phyloP scores from a whole-genome alignment of 2,797 vertebrate species.

The Semaprochilodus insignis region DNA sequence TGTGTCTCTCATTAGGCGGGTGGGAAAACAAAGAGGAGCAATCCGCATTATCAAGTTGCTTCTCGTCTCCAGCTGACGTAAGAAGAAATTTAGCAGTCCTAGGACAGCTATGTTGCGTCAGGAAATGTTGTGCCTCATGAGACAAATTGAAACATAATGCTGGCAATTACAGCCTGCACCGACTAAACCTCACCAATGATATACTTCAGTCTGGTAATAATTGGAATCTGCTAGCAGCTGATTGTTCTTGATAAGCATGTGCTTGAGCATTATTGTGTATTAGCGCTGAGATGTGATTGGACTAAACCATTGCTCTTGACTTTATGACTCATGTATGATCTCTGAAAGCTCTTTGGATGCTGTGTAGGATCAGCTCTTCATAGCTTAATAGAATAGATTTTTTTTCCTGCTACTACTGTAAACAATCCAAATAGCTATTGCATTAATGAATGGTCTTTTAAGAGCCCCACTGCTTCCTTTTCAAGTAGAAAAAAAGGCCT shows the following conservation, averaged over 20 bases:
- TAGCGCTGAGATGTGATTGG: neutral
- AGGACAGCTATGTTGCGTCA: neutral
- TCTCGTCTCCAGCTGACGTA: neutral
- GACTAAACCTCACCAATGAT: neutral
- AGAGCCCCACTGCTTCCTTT: conserved; percentile 27
- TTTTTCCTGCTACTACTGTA: neutral
- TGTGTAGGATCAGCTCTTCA: neutral
- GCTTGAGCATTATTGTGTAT: neutral
- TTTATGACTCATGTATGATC: neutral
- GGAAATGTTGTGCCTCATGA: neutral
- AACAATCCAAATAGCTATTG: conserved; percentile 10
- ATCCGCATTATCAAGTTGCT: neutral
- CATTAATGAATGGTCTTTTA: conserved; percentile 24
- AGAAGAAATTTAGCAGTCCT: no score
- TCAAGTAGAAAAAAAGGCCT: conserved; percentile 8
- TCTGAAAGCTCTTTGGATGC: neutral
- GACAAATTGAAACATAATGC: neutral
- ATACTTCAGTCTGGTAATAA: neutral
- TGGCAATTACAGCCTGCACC: neutral
- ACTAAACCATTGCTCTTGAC: neutral
- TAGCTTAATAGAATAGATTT: neutral
- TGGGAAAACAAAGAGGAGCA: neutral
- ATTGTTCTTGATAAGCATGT: neutral
- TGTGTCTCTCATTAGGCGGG: neutral
- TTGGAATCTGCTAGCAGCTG: neutral